Evolutionary conservation across 2,797 vertebrate genomes (phyloP).

Genomic region (Pogoniulus pusillus): DNA sequence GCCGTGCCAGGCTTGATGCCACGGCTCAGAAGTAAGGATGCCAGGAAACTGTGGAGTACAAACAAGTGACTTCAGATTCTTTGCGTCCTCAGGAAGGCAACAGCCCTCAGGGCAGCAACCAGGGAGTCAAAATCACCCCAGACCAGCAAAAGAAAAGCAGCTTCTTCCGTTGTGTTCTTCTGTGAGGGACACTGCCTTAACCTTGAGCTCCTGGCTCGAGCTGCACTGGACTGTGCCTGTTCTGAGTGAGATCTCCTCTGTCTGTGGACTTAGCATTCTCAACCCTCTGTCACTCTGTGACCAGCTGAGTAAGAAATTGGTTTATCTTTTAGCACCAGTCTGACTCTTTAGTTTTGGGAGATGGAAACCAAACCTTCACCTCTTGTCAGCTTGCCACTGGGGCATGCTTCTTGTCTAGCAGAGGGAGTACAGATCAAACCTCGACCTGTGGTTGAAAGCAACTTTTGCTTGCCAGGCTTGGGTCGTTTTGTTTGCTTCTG

Average conservation of each 20-base stretch:
- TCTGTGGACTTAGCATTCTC: slow-evolving; percentile 37
- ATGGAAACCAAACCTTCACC: background rate
- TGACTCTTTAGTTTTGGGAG: slow-evolving; percentile 68
- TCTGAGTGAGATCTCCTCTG: slow-evolving; percentile 63
- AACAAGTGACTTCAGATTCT: slow-evolving; percentile 13
- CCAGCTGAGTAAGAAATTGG: slow-evolving; percentile 65
- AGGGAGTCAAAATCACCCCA: slow-evolving; percentile 92
- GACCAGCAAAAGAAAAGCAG: slow-evolving; percentile 96
- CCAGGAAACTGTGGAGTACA: background rate
- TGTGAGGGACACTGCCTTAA: slow-evolving; percentile 87
- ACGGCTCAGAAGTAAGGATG: background rate
- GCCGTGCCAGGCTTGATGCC: background rate
- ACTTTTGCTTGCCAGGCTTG: background rate
- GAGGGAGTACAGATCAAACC: background rate
- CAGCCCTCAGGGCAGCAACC: slow-evolving; percentile 89
- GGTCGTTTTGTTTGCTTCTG: background rate
- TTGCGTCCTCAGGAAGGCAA: slow-evolving; percentile 89
- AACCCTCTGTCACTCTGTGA: slow-evolving; percentile 38
- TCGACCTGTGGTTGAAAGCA: background rate
- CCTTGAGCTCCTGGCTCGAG: slow-evolving; percentile 69
- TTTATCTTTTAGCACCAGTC: slow-evolving; percentile 71
- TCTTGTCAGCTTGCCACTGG: background rate
- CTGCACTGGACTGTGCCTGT: slow-evolving; percentile 85
- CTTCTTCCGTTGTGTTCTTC: slow-evolving; percentile 95
- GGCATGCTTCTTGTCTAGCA: background rate